Conservation (phyloP, 2,797 vertebrate genomes). For the Graptemys geographica region DNA sequence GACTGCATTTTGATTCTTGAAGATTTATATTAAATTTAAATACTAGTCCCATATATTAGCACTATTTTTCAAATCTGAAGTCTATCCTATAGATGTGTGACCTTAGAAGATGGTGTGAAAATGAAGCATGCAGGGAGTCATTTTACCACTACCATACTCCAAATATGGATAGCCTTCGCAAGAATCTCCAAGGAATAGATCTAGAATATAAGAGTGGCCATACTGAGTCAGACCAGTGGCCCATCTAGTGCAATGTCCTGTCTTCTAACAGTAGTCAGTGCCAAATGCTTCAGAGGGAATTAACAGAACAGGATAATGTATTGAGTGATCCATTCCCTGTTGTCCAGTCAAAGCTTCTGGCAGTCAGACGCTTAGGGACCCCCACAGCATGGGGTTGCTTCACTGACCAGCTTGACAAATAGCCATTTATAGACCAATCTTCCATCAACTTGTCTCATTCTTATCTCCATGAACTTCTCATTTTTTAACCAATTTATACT, state of each 20-base stretch:
- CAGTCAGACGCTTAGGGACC: no score
- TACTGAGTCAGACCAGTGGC: not conserved
- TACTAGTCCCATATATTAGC: not conserved
- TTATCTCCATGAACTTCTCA: not conserved
- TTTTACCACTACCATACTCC: not conserved
- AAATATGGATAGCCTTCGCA: not conserved
- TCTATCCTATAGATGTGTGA: not conserved
- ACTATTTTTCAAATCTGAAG: not conserved
- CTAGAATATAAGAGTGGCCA: not conserved
- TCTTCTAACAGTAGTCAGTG: not conserved
- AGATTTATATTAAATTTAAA: not conserved
- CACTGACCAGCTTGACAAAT: not conserved
- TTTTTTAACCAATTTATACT: no score
- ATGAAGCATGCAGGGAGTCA: not conserved
- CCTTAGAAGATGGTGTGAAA: not conserved
- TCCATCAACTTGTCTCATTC: not conserved
- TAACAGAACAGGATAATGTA: no score
- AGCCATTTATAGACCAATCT: not conserved
- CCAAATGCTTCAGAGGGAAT: not conserved
- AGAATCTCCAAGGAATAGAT: not conserved
- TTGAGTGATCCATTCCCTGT: no score
- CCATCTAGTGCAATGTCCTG: not conserved
- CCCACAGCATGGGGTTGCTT: not conserved
- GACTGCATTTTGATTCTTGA: not conserved
- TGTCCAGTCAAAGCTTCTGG: no score